Percentiles rank a stretch among this genome's conserved stretches.
Evolutionary conservation across 2,888 invertebrate genomes (phyloP).

Genomic region (Agrotis exclamationis): DNA sequence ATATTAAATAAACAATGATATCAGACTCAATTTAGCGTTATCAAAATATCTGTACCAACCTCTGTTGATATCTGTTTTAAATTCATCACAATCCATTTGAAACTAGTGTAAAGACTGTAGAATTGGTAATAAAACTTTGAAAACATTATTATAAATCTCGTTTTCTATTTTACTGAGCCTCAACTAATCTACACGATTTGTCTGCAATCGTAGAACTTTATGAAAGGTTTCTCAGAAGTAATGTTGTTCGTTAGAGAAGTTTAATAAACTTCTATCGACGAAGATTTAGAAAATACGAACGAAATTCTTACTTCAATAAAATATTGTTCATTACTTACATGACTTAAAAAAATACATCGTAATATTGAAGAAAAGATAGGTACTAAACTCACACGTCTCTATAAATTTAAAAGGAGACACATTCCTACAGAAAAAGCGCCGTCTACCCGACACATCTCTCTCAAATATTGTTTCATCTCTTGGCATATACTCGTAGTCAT

Average conservation of each 20-base stretch:
- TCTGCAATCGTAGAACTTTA: conserved; percentile 29
- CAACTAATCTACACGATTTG: conserved; percentile 31
- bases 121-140: conserved; percentile 86
- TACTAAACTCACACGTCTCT: not conserved
- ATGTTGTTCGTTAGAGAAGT: conserved; percentile 5
- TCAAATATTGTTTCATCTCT: conserved; percentile 51
- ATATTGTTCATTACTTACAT: conserved; percentile 10
- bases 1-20: conserved; percentile 70
- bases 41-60: conserved; percentile 75
- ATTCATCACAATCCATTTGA: conserved; percentile 79
- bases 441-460: conserved; percentile 25
- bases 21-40: conserved; percentile 74
- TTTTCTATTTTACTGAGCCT: conserved; percentile 45
- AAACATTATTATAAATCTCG: conserved; percentile 68
- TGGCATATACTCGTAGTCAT: conserved; percentile 31
- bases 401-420: conserved; percentile 34
- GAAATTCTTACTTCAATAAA: not conserved
- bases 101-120: conserved; percentile 85
- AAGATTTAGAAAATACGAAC: not conserved
- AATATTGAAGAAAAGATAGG: conserved; percentile 16
- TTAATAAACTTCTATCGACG: not conserved
- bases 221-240: conserved; percentile 25
- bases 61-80: conserved; percentile 78
- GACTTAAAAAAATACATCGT: conserved; percentile 30
- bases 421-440: conserved; percentile 25